Evolutionary conservation across 2,113 vertebrate species (phyloP).

Genomic region (Gadus chalcogrammus): DNA sequence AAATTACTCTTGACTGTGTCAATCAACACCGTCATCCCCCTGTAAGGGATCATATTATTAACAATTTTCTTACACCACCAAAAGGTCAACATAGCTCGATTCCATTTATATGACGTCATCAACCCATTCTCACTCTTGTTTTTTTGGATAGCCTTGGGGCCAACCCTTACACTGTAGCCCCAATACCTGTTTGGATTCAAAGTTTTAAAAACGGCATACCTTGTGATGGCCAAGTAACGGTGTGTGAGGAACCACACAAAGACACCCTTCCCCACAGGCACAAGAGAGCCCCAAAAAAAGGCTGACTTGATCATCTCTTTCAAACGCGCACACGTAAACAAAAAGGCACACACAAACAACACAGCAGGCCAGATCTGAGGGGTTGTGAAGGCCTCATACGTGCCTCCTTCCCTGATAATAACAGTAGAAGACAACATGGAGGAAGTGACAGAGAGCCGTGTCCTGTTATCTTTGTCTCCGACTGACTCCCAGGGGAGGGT

Average conservation of each 20-base stretch:
- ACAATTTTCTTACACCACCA: no score
- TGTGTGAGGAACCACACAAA: slow-evolving; percentile 42
- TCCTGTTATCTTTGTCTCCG: slow-evolving; percentile 41
- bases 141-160: slow-evolving; percentile 27
- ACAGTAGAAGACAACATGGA: slow-evolving; percentile 56
- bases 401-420: slow-evolving; percentile 56
- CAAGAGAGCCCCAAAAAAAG: slow-evolving; percentile 24
- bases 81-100: no score
- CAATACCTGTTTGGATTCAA: slow-evolving; percentile 28
- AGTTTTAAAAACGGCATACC: slow-evolving; percentile 42
- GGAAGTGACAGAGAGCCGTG: slow-evolving; percentile 51
- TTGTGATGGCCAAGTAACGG: slow-evolving; percentile 37
- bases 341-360: no score
- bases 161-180: neutral
- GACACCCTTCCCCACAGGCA: slow-evolving; percentile 8
- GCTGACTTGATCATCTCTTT: slow-evolving; percentile 20
- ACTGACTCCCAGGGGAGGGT: slow-evolving; percentile 41
- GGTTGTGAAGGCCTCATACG: slow-evolving; percentile 24
- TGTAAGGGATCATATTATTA: no score
- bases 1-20: no score
- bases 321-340: neutral
- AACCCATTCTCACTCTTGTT: slow-evolving; percentile 13
- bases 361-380: slow-evolving; percentile 1
- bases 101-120: no score
- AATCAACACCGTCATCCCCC: no score